Evolutionary conservation across 2,113 vertebrate genomes (phyloP).

Genomic region (Cricetomys ansorgei): DNA sequence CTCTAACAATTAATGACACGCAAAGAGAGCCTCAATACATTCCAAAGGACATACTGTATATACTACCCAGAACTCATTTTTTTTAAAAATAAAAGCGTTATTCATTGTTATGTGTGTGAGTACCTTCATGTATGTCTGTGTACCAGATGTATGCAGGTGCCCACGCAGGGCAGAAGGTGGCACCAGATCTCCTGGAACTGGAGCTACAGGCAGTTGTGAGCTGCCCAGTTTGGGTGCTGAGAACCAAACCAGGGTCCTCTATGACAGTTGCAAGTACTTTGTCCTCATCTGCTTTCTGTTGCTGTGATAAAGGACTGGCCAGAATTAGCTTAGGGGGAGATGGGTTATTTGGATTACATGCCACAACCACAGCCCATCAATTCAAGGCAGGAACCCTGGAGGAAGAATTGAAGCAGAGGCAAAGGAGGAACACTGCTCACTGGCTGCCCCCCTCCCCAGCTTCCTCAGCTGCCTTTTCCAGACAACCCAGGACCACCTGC

Average conservation of each 20-base stretch:
- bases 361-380: not conserved
- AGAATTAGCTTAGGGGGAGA: not conserved
- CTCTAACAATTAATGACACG: conserved; percentile 10
- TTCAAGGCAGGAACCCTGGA: not conserved
- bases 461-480: not conserved
- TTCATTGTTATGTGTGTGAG: not conserved
- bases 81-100: not conserved
- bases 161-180: not conserved
- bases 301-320: not conserved
- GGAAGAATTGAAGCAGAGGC: not conserved
- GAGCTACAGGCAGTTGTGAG: not conserved
- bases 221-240: not conserved
- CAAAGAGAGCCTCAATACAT: not conserved
- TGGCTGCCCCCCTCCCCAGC: not conserved
- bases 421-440: not conserved
- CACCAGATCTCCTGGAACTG: not conserved
- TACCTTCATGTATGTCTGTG: not conserved
- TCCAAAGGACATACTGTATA: not conserved
- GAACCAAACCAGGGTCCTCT: not conserved
- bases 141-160: no score
- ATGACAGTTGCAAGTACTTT: not conserved
- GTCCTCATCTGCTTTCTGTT: not conserved
- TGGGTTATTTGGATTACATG: not conserved
- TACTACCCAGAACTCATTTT: not conserved
- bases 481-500: not conserved